Conservation (phyloP, 30 jellyfish, hydroid and myxozoan genomes). For the Morbakka virulenta region DNA sequence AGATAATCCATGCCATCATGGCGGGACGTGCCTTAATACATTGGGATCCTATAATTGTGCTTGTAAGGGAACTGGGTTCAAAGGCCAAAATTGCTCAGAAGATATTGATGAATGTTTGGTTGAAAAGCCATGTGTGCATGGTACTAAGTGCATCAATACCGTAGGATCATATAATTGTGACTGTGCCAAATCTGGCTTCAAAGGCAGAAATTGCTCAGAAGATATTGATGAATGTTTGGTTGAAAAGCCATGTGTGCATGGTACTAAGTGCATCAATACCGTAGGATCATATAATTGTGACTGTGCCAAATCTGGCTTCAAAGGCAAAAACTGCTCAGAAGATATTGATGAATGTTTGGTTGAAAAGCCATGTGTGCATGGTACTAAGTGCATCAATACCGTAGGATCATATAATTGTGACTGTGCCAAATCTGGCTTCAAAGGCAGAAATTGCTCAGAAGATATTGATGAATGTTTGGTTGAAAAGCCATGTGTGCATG, state of each 20-base stretch:
- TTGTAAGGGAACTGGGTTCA: conserved; percentile 34
- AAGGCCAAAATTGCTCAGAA: conserved; percentile 16
- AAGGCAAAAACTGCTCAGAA: conserved; percentile 28
- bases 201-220: conserved; percentile 1
- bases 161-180: conserved; percentile 17
- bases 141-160: neutral
- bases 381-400: conserved; percentile 10
- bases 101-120: conserved; percentile 21
- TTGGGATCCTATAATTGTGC: conserved; percentile 42
- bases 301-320: conserved; percentile 48
- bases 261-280: conserved; percentile 37
- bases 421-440: conserved; percentile 48
- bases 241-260: conserved; percentile 47
- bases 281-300: conserved; percentile 51
- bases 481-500: conserved; percentile 12
- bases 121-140: conserved; percentile 29
- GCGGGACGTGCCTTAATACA: conserved; percentile 40
- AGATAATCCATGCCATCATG: conserved; percentile 43
- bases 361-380: conserved; percentile 15
- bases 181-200: conserved; percentile 17
- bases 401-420: conserved; percentile 17
- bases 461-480: conserved; percentile 32
- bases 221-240: conserved; percentile 19
- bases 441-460: conserved; percentile 28
- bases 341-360: conserved; percentile 32